Evolutionary conservation across 2,797 vertebrate genomes (phyloP), one percentile per base, ranked within the genome.

Genomic region (Megaceryle alcyon): DNA sequence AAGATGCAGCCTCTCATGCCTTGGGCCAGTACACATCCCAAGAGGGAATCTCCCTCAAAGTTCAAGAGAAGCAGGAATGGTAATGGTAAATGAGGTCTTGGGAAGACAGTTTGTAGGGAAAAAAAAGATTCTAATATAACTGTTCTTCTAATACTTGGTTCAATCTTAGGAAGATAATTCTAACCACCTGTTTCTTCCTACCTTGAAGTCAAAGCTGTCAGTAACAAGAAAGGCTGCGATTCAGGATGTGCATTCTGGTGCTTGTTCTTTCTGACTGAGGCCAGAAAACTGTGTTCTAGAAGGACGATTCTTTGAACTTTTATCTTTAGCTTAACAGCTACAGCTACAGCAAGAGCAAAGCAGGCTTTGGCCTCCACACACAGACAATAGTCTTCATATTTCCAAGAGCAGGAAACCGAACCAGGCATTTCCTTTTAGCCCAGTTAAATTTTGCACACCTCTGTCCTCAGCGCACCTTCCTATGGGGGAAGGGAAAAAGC

Each of bases 281-380:
- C 75, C 85, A 96, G 85, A 80, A 93, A 86, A 64, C 64, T 73
- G 26, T 20, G 70, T 59, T 68, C 66, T 46, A 68, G 11, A 94
- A 78, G 63, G 92, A n/a, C 31, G 68, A 68, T 69, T 94, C 81
- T 63, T n/a, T 54, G 51, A 73, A 77, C 41, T 77, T 56, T 72
- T 93, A 87, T 94, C 90, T 95, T 93, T 94, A 94, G 88, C 69
- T 82, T 33, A 54, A 39, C 29, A 79, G 49, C 65, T 84, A 49
- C 79, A 94, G 10, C 18, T 18, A 8, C 28, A 85, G 60, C n/a
- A 69, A 63, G 59, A 86, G 54, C 16, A 68, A 73, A 79, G 61
- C 53, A 31, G 56, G 51, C 61, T 41, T 69, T 82, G 83, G 69
- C 88, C 75, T 92, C 77, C 14, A 16, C 31, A 41, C 61, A 14